Evolutionary conservation across 2,113 vertebrate species (phyloP), one percentile per base, ranked within the genome.

Genomic region (Rhea pennata): DNA sequence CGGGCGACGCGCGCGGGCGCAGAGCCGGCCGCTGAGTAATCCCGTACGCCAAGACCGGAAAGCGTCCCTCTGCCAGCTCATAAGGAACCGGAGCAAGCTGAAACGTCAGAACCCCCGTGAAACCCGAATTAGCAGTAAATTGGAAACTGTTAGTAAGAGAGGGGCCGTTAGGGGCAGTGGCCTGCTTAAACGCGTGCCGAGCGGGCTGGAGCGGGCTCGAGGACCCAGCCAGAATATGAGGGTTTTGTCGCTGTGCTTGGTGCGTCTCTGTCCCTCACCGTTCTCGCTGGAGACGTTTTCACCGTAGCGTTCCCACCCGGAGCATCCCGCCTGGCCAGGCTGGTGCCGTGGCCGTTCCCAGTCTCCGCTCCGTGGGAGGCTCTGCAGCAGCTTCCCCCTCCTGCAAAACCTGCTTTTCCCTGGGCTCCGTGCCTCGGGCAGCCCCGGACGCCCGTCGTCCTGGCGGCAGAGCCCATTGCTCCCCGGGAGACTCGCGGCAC

Each of bases 91-190:
- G 80, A 54, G 82, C 39, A 17, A 59, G 20, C 71, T 58, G 83
- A 50, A 22, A 5, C n/a, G 51, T 3, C 22, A 8, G 85, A 51
- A 44, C 26, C 5, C 0, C 1, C 0, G 6, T 5, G 88, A 78
- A 75, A 74, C 33, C 21, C 6, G 64, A 40, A 36, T 8, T 1
- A 33, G 10, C 12, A 1, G 51, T 3, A 2, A n/a, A 7, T 6
- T 75, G 94, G 85, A 15, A 78, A 70, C 15, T 26, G 48, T 76
- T 27, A 29, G 31, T 59, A 33, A 31, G 4, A 31, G 4, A 20
- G 23, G 33, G 29, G 26, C 5, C 3, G 2, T 5, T 2, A 1
- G 29, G 82, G 70, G 81, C 48, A 2, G 5, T 5, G 81, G 8
- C 69, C 69, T 39, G 9, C 64, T 36, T 53, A 6, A 40, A 46